Evolutionary conservation across 2,797 vertebrate genomes (phyloP).

Genomic region (Siniperca scherzeri): DNA sequence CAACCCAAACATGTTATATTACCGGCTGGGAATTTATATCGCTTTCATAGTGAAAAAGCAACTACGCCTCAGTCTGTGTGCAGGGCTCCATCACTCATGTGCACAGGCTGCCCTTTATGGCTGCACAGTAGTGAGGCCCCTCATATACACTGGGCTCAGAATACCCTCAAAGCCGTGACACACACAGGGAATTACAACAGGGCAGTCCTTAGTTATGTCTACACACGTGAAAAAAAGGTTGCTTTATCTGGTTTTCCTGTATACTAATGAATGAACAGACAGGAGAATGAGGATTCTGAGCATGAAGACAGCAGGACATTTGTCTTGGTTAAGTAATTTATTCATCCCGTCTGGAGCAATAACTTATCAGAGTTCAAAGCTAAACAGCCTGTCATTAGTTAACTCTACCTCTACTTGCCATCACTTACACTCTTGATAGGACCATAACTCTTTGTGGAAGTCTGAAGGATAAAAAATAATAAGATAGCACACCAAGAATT

Average conservation of each 20-base stretch:
- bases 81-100: constrained; percentile 57
- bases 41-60: constrained; percentile 66
- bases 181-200: constrained; percentile 49
- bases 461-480: constrained; percentile 33
- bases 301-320: constrained; percentile 30
- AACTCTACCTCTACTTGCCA: constrained; percentile 25
- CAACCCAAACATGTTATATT: constrained; percentile 71
- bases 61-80: constrained; percentile 38
- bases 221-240: constrained; percentile 1
- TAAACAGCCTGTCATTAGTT: constrained; percentile 35
- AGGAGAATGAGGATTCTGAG: constrained; percentile 31
- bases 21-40: constrained; percentile 74
- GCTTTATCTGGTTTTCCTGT: constrained; percentile 28
- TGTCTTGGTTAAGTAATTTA: constrained; percentile 54
- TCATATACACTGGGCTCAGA: constrained; percentile 36
- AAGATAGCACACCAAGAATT: not conserved
- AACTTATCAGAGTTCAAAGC: constrained; percentile 62
- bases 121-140: constrained; percentile 63
- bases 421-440: constrained; percentile 23
- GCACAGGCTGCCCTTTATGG: constrained; percentile 57
- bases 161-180: constrained; percentile 44
- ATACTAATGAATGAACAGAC: constrained; percentile 31
- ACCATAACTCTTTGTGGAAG: constrained; percentile 39
- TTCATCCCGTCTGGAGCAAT: constrained; percentile 43
- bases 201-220: constrained; percentile 33